Conservation (phyloP, 1,140 invertebrate species). For the Rhagoletis pomonella region DNA sequence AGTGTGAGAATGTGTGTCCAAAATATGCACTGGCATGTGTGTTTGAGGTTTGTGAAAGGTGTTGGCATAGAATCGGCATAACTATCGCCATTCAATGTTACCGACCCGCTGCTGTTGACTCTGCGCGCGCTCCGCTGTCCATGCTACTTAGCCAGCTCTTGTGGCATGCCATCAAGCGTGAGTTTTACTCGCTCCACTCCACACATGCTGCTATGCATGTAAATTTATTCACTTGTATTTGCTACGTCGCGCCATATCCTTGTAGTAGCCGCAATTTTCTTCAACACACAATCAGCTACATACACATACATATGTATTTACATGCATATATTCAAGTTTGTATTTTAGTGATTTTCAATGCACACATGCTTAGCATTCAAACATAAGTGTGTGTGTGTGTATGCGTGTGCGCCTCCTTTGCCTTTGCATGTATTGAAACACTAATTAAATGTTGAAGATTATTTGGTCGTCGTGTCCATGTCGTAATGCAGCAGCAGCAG, state of each 20-base stretch:
- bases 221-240: constrained; percentile 40
- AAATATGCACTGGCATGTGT: constrained; percentile 57
- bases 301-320: neutral
- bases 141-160: neutral
- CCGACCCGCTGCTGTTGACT: neutral
- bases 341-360: constrained; percentile 38
- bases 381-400: neutral
- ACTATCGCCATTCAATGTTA: constrained; percentile 58
- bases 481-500: constrained; percentile 16
- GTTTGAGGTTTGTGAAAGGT: constrained; percentile 63
- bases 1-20: too few relatives aligned
- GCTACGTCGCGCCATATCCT: neutral
- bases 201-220: neutral
- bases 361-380: neutral
- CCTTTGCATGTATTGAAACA: constrained; percentile 42
- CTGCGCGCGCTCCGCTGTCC: neutral
- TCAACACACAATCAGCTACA: neutral
- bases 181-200: neutral
- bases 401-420: neutral
- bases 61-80: constrained; percentile 74
- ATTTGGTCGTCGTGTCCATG: constrained; percentile 39
- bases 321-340: neutral
- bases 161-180: neutral
- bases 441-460: constrained; percentile 57
- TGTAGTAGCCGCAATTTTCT: neutral